phyloP scores from a whole-genome alignment of 2,113 vertebrate genomes.

The Phyllostomus discolor region DNA sequence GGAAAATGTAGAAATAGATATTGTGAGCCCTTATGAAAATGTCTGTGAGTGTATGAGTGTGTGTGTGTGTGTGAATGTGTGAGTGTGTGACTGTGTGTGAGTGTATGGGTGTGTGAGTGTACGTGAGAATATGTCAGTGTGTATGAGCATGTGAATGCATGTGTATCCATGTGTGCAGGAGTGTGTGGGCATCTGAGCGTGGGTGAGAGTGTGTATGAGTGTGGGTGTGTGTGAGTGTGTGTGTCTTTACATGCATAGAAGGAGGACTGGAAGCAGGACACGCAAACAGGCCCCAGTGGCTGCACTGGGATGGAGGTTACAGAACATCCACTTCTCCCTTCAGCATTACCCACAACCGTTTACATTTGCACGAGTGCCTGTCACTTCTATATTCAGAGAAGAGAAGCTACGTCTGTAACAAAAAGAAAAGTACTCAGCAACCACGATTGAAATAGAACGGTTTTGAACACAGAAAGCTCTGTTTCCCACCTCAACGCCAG shows the following conservation, averaged over 20 bases:
- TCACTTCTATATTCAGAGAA: background rate
- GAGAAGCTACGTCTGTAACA: background rate
- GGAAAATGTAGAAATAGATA: background rate
- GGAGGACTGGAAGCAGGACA: background rate
- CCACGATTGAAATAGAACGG: background rate
- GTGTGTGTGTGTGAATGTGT: background rate
- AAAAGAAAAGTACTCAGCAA: background rate
- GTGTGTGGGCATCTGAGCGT: background rate
- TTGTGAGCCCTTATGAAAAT: background rate
- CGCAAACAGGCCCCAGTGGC: too few species aligned
- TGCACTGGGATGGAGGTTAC: fast-evolving
- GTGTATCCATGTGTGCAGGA: too few species aligned
- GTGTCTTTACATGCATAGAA: background rate
- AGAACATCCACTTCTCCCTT: background rate
- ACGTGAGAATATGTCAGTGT: background rate
- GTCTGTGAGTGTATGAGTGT: background rate
- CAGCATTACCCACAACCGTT: background rate
- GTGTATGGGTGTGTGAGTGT: too few species aligned
- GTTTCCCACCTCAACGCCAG: fast-evolving
- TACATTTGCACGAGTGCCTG: background rate
- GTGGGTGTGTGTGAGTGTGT: background rate
- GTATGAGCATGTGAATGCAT: background rate
- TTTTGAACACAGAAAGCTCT: background rate
- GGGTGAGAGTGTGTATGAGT: background rate
- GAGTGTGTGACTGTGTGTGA: background rate